A percentile compares a stretch with the other conserved stretches of the same genome.
Conservation (phyloP, 30 jellyfish, hydroid and myxozoan species). For the Turritopsis dohrnii region DNA sequence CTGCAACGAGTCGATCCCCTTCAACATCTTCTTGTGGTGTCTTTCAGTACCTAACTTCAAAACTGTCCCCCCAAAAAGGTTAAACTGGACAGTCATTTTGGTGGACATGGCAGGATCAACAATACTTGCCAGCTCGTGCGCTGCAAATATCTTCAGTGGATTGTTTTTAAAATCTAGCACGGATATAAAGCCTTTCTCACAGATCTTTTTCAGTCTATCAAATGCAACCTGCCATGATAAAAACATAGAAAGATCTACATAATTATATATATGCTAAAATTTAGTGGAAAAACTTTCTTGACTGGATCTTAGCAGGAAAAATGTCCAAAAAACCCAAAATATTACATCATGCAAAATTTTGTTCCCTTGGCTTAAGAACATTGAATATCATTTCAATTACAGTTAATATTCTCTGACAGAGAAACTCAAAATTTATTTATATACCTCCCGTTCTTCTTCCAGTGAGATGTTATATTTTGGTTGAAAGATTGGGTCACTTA, state of each 20-base stretch:
- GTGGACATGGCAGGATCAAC: slow-evolving; percentile 94
- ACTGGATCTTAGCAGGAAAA: too few species aligned
- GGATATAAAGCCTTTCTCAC: slow-evolving; percentile 83
- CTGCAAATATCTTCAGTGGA: slow-evolving; percentile 86
- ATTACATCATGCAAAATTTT: too few species aligned
- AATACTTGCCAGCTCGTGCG: slow-evolving; percentile 83
- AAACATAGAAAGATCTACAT: too few species aligned
- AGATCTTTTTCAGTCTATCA: slow-evolving; percentile 68
- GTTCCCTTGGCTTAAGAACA: too few species aligned
- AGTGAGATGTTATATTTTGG: slow-evolving; percentile 74
- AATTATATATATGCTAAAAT: too few species aligned
- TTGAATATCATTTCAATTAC: too few species aligned
- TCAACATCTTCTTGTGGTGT: slow-evolving; percentile 57
- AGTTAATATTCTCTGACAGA: too few species aligned
- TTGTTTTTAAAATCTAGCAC: slow-evolving; percentile 75
- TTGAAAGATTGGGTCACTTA: slow-evolving; percentile 82
- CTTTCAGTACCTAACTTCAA: slow-evolving; percentile 82
- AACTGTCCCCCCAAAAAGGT: slow-evolving; percentile 85
- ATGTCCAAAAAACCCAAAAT: too few species aligned
- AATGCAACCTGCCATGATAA: slow-evolving; percentile 37
- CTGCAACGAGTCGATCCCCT: slow-evolving; percentile 62
- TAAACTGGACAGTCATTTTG: slow-evolving; percentile 89
- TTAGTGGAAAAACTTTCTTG: too few species aligned
- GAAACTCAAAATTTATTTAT: neutral
- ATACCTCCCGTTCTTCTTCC: slow-evolving; percentile 67